These are phyloP conservation scores for Sylvicola cinctus DNA, from an alignment of 2,888 invertebrate genomes.

Conservation along the genomic window DNA sequence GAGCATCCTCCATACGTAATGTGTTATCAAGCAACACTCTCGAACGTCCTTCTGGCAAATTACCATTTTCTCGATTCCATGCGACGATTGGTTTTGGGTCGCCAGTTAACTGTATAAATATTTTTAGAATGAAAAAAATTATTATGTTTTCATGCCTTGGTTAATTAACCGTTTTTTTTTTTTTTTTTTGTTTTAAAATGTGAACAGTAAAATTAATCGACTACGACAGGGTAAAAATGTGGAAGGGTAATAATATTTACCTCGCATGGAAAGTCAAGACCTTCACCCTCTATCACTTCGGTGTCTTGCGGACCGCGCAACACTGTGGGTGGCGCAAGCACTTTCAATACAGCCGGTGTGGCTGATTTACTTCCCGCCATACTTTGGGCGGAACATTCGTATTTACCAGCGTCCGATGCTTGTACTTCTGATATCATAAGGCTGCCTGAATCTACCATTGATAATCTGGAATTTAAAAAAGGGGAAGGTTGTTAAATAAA, in stretches of 20 bases:
- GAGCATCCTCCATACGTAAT: conserved; percentile 13
- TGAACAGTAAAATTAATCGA: background rate
- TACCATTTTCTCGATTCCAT: conserved; percentile 12
- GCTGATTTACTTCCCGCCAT: conserved; percentile 14
- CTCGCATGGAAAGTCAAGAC: conserved; percentile 14
- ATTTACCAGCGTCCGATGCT: conserved; percentile 12
- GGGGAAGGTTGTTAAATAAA: background rate
- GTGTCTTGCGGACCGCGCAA: conserved; percentile 13
- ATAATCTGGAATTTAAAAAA: conserved; percentile 8
- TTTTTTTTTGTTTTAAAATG: background rate
- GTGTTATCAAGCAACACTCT: conserved; percentile 14
- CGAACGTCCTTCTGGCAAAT: conserved; percentile 13
- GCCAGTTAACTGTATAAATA: conserved; percentile 5
- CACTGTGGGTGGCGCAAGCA: conserved; percentile 13
- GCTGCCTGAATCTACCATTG: conserved; percentile 13
- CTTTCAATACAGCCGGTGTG: conserved; percentile 12
- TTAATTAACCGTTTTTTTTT: too few species aligned
- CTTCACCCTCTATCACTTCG: conserved; percentile 14
- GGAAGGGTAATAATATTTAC: conserved; percentile 5
- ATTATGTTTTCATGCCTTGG: background rate
- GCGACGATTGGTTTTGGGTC: conserved; percentile 13
- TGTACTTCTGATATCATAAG: conserved; percentile 14
- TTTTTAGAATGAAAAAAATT: background rate
- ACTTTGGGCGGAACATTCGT: conserved; percentile 15
- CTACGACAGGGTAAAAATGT: too few species aligned